Conservation (phyloP, 2,888 invertebrate species). For the Tyria jacobaeae region DNA sequence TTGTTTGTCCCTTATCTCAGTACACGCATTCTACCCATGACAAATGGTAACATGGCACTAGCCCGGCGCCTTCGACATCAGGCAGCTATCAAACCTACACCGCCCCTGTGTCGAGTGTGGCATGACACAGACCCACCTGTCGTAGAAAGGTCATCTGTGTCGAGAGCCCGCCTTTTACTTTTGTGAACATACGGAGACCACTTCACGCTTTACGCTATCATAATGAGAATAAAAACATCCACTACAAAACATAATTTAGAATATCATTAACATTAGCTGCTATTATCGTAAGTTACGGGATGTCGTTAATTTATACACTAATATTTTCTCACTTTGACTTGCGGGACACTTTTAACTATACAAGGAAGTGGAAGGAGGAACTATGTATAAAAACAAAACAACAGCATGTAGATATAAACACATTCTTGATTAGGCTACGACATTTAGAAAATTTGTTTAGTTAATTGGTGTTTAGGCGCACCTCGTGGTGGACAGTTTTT, state of each 20-base stretch:
- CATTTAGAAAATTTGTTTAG: constrained; percentile 27
- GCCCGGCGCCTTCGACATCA: constrained; percentile 11
- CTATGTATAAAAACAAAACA: constrained; percentile 28
- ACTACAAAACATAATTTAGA: constrained; percentile 82
- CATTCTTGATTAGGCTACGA: constrained; percentile 39
- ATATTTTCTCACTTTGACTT: constrained; percentile 66
- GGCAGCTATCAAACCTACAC: constrained; percentile 9
- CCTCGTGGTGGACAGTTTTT: constrained; percentile 56
- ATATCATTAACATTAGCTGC: constrained; percentile 65
- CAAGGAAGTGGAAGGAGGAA: constrained; percentile 33
- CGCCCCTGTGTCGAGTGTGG: neutral
- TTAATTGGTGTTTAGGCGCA: constrained; percentile 54
- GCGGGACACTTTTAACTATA: constrained; percentile 66
- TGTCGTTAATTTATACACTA: constrained; percentile 61
- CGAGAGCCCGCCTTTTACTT: constrained; percentile 28
- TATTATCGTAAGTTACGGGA: constrained; percentile 54
- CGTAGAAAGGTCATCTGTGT: neutral
- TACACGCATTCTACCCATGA: constrained; percentile 74
- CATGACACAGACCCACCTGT: constrained; percentile 2
- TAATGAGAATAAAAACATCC: constrained; percentile 73
- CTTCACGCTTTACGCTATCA: constrained; percentile 56
- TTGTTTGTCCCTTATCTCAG: constrained; percentile 79
- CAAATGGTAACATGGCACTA: constrained; percentile 59
- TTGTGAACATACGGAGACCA: constrained; percentile 51
- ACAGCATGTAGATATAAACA: constrained; percentile 36